These are phyloP conservation scores for Cherax quadricarinatus DNA, from an alignment of 1,140 invertebrate genomes.

Conservation along the genomic window DNA sequence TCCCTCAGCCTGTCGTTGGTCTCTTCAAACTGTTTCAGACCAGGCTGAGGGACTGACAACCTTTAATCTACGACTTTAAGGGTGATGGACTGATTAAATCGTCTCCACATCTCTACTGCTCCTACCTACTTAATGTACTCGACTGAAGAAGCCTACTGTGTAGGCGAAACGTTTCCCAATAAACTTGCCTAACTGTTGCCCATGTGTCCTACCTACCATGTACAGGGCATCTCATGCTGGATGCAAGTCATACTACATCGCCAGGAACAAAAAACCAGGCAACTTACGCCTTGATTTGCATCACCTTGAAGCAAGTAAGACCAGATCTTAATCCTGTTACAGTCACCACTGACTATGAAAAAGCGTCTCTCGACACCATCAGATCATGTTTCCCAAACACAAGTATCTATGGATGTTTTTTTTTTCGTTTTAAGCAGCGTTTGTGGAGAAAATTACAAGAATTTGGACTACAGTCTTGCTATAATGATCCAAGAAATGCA, in stretches of 20 bases:
- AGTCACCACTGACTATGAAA: not conserved
- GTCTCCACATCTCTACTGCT: too few relatives aligned
- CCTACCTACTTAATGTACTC: too few relatives aligned
- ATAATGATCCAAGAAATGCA: slow-evolving; percentile 49
- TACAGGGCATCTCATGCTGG: slow-evolving; percentile 21
- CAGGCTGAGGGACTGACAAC: too few relatives aligned
- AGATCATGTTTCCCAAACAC: not conserved
- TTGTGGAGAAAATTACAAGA: slow-evolving; percentile 65
- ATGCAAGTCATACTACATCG: slow-evolving; percentile 17
- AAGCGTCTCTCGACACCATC: too few relatives aligned
- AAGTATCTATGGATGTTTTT: not conserved
- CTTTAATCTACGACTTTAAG: too few relatives aligned
- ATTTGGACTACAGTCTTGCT: slow-evolving; percentile 26
- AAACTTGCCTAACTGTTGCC: too few relatives aligned
- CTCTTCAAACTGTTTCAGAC: too few relatives aligned
- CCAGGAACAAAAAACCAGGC: not conserved
- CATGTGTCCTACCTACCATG: too few relatives aligned
- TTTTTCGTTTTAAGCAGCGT: slow-evolving; percentile 36
- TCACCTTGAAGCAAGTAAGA: slow-evolving; percentile 26
- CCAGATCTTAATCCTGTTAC: slow-evolving; percentile 42
- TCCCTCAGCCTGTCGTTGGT: too few relatives aligned
- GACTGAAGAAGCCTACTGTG: too few relatives aligned
- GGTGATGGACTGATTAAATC: too few relatives aligned
- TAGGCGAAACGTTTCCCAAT: too few relatives aligned
- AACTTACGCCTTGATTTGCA: slow-evolving; percentile 27